Percentiles rank a stretch among this genome's conserved stretches.
phyloP scores from a whole-genome alignment of 2,888 invertebrate species.

The Asteroscopus sphinx region DNA sequence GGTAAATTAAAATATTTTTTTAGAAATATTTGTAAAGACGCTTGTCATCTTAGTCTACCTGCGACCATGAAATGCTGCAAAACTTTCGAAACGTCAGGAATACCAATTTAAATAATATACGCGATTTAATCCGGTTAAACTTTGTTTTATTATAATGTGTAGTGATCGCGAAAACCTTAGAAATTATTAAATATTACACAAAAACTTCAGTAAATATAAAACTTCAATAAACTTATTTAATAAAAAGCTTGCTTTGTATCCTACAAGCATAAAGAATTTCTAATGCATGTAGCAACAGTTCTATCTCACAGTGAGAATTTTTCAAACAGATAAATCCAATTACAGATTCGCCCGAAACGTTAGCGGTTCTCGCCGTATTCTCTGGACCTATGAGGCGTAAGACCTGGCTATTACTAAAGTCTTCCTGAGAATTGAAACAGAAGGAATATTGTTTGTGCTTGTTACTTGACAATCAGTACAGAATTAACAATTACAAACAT shows the following conservation, averaged over 20 bases:
- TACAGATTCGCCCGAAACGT: slow-evolving; percentile 31
- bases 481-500: slow-evolving; percentile 10
- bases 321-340: slow-evolving; percentile 35
- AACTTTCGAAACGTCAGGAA: too few relatives aligned
- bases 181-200: too few relatives aligned
- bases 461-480: slow-evolving; percentile 11
- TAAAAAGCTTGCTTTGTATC: background rate
- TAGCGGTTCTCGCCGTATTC: slow-evolving; percentile 9
- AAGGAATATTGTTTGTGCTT: background rate
- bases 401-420: slow-evolving; percentile 9
- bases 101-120: too few relatives aligned
- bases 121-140: too few relatives aligned
- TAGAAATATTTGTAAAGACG: too few relatives aligned
- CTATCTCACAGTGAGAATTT: slow-evolving; percentile 15
- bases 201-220: too few relatives aligned
- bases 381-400: slow-evolving; percentile 2
- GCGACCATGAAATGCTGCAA: too few relatives aligned
- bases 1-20: too few relatives aligned
- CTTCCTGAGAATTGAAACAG: slow-evolving; percentile 14
- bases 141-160: too few relatives aligned
- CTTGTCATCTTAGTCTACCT: too few relatives aligned
- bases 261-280: background rate
- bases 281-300: slow-evolving; percentile 5
- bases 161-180: too few relatives aligned
- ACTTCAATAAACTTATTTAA: too few relatives aligned